Evolutionary conservation across 2,113 vertebrate species (phyloP), one percentile per base, ranked within the genome.

Genomic region (Oryzias celebensis): DNA sequence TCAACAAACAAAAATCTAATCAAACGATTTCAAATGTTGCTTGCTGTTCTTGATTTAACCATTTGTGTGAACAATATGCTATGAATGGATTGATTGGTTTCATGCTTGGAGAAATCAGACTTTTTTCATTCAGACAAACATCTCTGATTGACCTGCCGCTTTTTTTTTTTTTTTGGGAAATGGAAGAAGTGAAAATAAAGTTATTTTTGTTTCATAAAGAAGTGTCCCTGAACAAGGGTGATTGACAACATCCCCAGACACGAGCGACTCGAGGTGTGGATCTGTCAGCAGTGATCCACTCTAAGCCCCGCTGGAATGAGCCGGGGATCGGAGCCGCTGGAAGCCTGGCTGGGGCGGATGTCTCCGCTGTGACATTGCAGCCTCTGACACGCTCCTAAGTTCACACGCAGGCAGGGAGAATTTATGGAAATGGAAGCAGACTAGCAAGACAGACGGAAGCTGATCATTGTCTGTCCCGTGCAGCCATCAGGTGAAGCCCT

Each of bases 401-500:
- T 86, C 84, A 75, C 56, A 12, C 52, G 17, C 59, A 68, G 70
- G 80, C 81, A 59, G 78, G 61, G 55, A 65, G 66, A 81, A 88
- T 87, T 89, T 88, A 90, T 89, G 88, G 80, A 91, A 91, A 89
- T 85, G 75, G 77, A 78, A 65, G 69, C 53, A 18, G 51, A 42
- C 54, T 59, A 71, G 81, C 76, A 81, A 89, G 85, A 85, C 24
- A 70, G 79, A 85, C 78, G 75, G 80, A 72, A 68, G 71, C 73
- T 75, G 86, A 89, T 91, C 80, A 82, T 85, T 87, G 80, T 89
- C 87, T 86, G 81, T 81, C 76, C 81, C 60, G 64, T 61, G 71
- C 82, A 83, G 75, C 86, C 86, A 88, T 90, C 88, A 86, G 80
- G 77, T 82, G 75, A 79, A 87, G 85, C 83, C 87, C 86, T 84